Conservation (phyloP, 2,888 invertebrate genomes). For the Sisyra nigra region DNA sequence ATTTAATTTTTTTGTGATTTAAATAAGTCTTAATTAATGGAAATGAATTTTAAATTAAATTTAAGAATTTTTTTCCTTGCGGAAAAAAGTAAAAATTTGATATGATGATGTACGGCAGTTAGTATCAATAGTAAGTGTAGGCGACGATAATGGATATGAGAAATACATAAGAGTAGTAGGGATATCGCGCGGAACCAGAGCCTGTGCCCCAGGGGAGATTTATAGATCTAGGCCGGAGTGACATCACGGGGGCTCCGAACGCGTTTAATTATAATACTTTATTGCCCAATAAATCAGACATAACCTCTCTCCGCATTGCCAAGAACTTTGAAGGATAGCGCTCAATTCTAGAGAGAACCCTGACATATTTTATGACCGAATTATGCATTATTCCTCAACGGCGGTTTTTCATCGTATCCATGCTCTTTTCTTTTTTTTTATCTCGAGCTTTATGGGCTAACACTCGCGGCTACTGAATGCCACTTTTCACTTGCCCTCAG, state of each 20-base stretch:
- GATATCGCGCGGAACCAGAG: slow-evolving; percentile 2
- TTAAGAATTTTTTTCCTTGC: no score
- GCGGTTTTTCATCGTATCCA: slow-evolving; percentile 11
- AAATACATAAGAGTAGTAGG: background rate
- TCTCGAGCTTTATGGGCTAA: background rate
- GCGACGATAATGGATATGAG: background rate
- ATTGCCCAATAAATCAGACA: slow-evolving; percentile 58
- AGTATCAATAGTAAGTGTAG: background rate
- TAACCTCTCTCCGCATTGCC: slow-evolving; percentile 12
- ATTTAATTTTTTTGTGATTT: no score
- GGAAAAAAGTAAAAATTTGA: no score
- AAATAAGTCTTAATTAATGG: no score
- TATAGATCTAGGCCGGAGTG: slow-evolving; percentile 31
- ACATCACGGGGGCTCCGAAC: slow-evolving; percentile 31
- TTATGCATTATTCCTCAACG: slow-evolving; percentile 33
- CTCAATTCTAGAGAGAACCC: slow-evolving; percentile 44
- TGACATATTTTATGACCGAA: slow-evolving; percentile 53
- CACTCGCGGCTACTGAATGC: no score
- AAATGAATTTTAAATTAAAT: no score
- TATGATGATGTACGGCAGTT: no score
- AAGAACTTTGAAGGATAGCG: slow-evolving; percentile 39
- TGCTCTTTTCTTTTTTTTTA: background rate
- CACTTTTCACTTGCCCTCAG: no score
- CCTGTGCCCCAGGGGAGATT: slow-evolving; percentile 26
- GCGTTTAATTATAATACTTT: slow-evolving; percentile 69